Conservation (phyloP, 2,888 invertebrate species). For the Blastobasis lacticolella region DNA sequence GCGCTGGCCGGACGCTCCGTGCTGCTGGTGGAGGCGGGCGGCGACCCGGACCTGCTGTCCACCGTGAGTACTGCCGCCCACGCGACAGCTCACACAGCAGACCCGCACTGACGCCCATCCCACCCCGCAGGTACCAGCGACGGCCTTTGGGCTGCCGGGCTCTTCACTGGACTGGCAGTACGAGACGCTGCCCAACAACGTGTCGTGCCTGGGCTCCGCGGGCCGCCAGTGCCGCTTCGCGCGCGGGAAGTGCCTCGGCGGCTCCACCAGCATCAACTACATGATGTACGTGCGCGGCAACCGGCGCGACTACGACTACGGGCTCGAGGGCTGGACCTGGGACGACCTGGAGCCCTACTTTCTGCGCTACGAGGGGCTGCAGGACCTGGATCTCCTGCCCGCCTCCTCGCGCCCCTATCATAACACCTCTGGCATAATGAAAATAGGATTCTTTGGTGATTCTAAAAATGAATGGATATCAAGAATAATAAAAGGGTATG, state of each 20-base stretch:
- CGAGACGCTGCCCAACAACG: conserved; percentile 35
- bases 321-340: conserved; percentile 43
- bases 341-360: conserved; percentile 42
- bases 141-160: conserved; percentile 25
- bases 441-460: conserved; percentile 33
- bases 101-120: too few relatives aligned
- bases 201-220: conserved; percentile 32
- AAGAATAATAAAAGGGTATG: conserved; percentile 27
- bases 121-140: conserved; percentile 31
- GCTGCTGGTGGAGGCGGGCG: conserved; percentile 46
- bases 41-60: conserved; percentile 20
- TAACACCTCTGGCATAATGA: conserved; percentile 14
- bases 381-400: conserved; percentile 16
- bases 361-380: conserved; percentile 40
- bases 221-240: conserved; percentile 30
- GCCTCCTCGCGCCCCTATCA: background rate
- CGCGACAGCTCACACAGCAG: too few relatives aligned
- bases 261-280: conserved; percentile 50
- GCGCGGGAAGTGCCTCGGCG: conserved; percentile 50
- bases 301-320: conserved; percentile 32
- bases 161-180: conserved; percentile 41
- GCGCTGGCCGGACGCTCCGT: conserved; percentile 33
- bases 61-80: background rate
- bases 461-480: conserved; percentile 40
- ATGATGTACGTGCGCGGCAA: conserved; percentile 52